These are phyloP conservation scores for Propithecus coquereli DNA, from an alignment of 2,113 vertebrate species.

Conservation along the genomic window DNA sequence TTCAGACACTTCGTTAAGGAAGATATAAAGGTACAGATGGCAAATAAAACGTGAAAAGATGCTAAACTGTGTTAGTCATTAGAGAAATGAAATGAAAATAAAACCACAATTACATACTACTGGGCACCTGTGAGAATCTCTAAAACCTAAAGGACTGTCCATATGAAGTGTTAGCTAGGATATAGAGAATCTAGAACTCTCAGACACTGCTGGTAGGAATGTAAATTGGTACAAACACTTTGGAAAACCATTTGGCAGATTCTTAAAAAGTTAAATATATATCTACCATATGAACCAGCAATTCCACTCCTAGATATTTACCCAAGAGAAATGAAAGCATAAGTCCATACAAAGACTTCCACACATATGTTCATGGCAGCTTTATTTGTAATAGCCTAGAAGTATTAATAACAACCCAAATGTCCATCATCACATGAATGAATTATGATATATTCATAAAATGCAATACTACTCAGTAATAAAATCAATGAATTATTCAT, in stretches of 20 bases:
- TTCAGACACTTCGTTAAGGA: neutral
- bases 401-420: neutral
- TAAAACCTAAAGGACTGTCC: neutral
- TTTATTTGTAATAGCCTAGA: constrained; percentile 26
- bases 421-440: neutral
- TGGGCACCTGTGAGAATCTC: neutral
- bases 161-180: neutral
- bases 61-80: neutral
- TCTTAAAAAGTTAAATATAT: constrained; percentile 10
- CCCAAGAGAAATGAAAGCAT: neutral
- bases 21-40: neutral
- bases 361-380: neutral
- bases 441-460: neutral
- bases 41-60: neutral
- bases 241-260: neutral
- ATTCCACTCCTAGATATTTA: neutral
- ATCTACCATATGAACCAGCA: neutral
- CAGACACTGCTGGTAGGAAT: neutral
- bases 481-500: constrained; percentile 11
- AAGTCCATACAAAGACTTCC: neutral
- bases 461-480: neutral
- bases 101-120: neutral
- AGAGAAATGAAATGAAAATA: neutral
- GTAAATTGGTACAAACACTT: neutral
- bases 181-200: neutral